phyloP scores from a whole-genome alignment of 2,797 vertebrate species.

The Brachyrhaphis roseni region DNA sequence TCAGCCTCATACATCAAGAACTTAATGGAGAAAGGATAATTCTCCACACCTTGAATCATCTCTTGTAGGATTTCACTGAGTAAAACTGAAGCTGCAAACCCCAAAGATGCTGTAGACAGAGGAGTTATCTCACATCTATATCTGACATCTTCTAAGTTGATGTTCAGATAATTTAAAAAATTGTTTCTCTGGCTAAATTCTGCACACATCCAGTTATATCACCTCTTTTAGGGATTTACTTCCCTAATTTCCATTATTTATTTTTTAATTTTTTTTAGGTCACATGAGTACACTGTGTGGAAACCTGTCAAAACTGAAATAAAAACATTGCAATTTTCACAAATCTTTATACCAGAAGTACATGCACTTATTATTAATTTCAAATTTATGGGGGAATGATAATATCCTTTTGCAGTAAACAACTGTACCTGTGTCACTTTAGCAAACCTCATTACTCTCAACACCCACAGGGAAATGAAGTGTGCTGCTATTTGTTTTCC shows the following conservation, averaged over 20 bases:
- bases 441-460: constrained; percentile 37
- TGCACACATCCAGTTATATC: neutral
- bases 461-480: constrained; percentile 25
- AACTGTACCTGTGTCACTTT: constrained; percentile 13
- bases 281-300: neutral
- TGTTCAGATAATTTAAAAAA: neutral
- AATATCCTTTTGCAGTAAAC: constrained; percentile 23
- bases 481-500: constrained; percentile 31
- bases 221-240: neutral
- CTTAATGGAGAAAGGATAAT: too few species aligned
- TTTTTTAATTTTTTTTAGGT: neutral
- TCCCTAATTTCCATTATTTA: neutral
- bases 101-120: neutral
- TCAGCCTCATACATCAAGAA: too few species aligned
- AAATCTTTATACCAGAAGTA: neutral
- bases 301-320: neutral
- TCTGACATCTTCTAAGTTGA: neutral
- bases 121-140: neutral
- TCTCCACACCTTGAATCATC: neutral
- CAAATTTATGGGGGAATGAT: neutral
- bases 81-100: neutral
- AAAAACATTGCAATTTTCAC: neutral
- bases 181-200: neutral
- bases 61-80: neutral
- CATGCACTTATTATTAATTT: neutral